Evolutionary conservation across 2,113 vertebrate genomes (phyloP).

Genomic region (Nerophis ophidion): DNA sequence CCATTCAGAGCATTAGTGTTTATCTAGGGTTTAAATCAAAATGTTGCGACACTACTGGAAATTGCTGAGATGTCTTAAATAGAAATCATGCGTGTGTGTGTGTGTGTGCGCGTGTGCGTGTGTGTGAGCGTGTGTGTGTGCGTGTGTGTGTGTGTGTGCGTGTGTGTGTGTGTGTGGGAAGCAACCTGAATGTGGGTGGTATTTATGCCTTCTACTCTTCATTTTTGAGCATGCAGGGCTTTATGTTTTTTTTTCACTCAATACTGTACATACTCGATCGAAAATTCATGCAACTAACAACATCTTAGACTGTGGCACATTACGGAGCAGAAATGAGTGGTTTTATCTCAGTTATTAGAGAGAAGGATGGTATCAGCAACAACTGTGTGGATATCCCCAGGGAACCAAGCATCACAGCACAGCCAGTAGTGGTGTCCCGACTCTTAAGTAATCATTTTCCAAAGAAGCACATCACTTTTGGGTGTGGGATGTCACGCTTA

Average conservation of each 20-base stretch:
- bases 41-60: constrained; percentile 19
- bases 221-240: constrained; percentile 28
- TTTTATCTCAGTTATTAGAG: constrained; percentile 34
- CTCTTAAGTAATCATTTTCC: background rate
- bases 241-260: constrained; percentile 19
- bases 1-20: background rate
- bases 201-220: constrained; percentile 41
- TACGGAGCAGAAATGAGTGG: constrained; percentile 25
- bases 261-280: background rate
- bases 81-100: background rate
- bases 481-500: constrained; percentile 38
- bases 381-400: background rate
- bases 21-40: constrained; percentile 15
- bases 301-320: constrained; percentile 25
- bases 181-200: constrained; percentile 45
- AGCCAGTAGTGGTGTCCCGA: background rate
- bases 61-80: constrained; percentile 15
- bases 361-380: constrained; percentile 10
- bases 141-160: background rate
- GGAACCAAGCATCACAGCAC: background rate
- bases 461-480: constrained; percentile 44
- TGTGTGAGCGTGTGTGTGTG: constrained; percentile 29
- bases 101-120: constrained; percentile 26
- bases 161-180: constrained; percentile 32
- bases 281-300: background rate